Evolutionary conservation across 1,140 invertebrate species (phyloP), one percentile per base, ranked within the genome.

Genomic region (Saccostrea echinata): DNA sequence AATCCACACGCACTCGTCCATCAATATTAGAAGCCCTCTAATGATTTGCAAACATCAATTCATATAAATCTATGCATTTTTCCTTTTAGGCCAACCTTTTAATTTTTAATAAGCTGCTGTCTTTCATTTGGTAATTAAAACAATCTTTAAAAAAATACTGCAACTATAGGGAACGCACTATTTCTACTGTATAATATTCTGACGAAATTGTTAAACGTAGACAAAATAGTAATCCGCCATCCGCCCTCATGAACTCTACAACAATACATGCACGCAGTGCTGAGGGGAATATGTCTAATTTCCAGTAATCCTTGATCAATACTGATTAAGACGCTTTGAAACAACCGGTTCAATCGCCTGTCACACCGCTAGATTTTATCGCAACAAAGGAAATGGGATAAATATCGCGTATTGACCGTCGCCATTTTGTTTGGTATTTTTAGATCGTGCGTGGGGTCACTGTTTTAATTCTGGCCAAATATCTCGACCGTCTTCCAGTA

Each of bases 401-500:
- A 76, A 76, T 33, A 76, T 76, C 68, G 68, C 68, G 84, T 35
- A 57, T 30, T 84, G 52, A 82, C 52, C 33, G 80, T 33, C 86
- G 86, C 86, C 86, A 86, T 86, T 82, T 86, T 86, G 86, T 82
- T 82, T 83, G 76, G 35, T 86, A 83, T 83, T 57, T 86, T 33
- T 82, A 80, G 80, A 61, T 68, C 55, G 55, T 86, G 85, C 71
- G 86, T 83, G 86, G 80, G 86, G 86, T 86, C 86, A 86, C 76
- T 21, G 43, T 64, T 55, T 82, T 43, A 12, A 43, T 30, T 83
- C 21, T 61, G 18, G 24, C 43, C 53, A 12, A 30, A 24, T 82
- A 51, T 82, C 55, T 76, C n/a, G 21, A 11, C 16, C 21, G 4
- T 64, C 33, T 30, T 30, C n/a, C 8, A 3, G 16, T 55, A 16